Conservation (phyloP, 2,888 invertebrate genomes). For the Epirrhoe alternata region DNA sequence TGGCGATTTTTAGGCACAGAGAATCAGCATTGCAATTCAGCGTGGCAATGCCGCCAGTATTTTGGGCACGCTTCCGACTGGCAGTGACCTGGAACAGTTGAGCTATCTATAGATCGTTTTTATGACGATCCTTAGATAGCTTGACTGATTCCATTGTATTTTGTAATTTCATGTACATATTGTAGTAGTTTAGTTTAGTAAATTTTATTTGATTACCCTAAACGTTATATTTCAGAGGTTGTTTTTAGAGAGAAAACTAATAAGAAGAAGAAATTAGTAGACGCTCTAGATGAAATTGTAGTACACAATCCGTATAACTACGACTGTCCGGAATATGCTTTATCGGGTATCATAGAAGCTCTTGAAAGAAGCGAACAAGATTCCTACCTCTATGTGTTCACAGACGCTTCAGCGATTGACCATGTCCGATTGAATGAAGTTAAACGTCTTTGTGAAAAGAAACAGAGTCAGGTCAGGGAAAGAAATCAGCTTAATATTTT, state of each 20-base stretch:
- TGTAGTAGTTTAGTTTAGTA: no score
- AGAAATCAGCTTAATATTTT: no score
- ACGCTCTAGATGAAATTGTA: constrained; percentile 25
- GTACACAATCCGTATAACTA: background rate
- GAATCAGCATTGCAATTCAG: no score
- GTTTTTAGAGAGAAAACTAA: constrained; percentile 33
- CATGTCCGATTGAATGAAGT: constrained; percentile 30
- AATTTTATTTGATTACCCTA: background rate
- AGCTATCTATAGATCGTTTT: no score
- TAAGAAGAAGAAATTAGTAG: constrained; percentile 16
- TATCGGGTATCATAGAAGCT: constrained; percentile 38
- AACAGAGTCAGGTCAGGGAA: constrained; percentile 45
- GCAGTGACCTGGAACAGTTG: no score
- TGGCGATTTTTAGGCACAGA: no score
- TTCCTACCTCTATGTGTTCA: constrained; percentile 46
- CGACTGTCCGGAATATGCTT: constrained; percentile 39
- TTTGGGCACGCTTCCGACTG: no score
- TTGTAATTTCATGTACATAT: no score
- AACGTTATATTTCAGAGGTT: constrained; percentile 27
- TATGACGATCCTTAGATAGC: no score
- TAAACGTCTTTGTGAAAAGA: constrained; percentile 40
- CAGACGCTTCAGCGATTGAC: constrained; percentile 49
- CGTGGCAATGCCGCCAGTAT: no score
- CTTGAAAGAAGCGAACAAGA: constrained; percentile 37
- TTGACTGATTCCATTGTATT: no score